phyloP scores from a whole-genome alignment of 53 echinoderm and acorn worm genomes.

The Henricia sp. region DNA sequence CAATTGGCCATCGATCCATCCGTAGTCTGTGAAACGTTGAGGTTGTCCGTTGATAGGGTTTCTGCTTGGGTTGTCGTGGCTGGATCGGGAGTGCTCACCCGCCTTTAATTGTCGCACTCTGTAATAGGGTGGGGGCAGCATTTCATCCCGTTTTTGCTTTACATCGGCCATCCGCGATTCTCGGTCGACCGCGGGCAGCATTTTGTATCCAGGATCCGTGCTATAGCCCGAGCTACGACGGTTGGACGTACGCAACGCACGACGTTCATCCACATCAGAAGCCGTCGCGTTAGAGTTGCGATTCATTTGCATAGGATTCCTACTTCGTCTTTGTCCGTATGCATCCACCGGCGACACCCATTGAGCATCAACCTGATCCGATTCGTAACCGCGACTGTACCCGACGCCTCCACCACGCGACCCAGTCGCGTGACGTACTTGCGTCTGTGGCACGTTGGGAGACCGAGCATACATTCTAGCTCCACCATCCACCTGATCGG shows the following conservation, averaged over 20 bases:
- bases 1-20: conserved; percentile 38
- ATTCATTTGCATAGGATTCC: conserved; percentile 6
- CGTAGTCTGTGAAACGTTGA: conserved; percentile 34
- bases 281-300: conserved; percentile 52
- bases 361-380: conserved; percentile 1
- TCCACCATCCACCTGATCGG: background rate
- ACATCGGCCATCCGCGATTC: conserved; percentile 27
- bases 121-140: conserved; percentile 51
- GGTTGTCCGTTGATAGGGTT: conserved; percentile 5
- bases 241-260: conserved; percentile 14
- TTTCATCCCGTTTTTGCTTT: conserved; percentile 40
- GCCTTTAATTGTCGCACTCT: conserved; percentile 33
- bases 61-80: conserved; percentile 1
- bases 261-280: background rate
- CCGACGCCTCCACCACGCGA: background rate
- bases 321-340: background rate
- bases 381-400: conserved; percentile 38
- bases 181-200: background rate
- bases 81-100: background rate
- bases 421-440: background rate
- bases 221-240: conserved; percentile 67
- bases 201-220: conserved; percentile 66
- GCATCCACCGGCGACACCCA: conserved; percentile 7
- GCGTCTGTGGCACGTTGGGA: conserved; percentile 35
- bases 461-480: background rate